Evolutionary conservation across 2,113 vertebrate species (phyloP), one percentile per base, ranked within the genome.

Genomic region (Sceloporus undulatus): DNA sequence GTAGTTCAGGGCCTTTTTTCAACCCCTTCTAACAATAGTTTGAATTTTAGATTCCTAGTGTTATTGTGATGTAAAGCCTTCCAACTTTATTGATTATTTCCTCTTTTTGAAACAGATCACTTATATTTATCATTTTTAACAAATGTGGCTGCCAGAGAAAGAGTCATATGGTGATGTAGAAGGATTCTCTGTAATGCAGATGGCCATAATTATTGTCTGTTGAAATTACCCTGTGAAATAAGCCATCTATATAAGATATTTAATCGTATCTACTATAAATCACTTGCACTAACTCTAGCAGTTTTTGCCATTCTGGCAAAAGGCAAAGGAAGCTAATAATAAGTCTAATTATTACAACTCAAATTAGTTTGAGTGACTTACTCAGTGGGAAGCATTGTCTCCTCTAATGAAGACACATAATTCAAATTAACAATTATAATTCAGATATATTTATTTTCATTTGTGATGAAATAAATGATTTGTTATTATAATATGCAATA

Each of bases 1-100:
- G 94, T 90, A 94, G 95, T 97, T 97, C 95, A 93, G 93, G 92
- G 95, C 94, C 90, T 95, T 94, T 93, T 95, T 97, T 96, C 96
- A 94, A 95, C 90, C 94, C 91, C 93, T 96, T 95, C 93, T 95
- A 96, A 95, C 92, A 95, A 96, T 92, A 95, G 81, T 88, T 96
- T 95, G 93, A 96, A 96, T 95, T 96, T 94, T 90, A 92, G 88
- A 91, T 82, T 93, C 92, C 87, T 96, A 11, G 9, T 38, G 79
- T 85, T 91, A 88, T 92, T 94, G 91, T 93, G 89, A 71, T 76
- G n/a, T 92, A 93, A 93, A 91, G 80, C 91, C 70, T 90, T 92
- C 79, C 95, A 56, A 94, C 80, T 0, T 0, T 78, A 76, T 66
- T 0, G 0, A 68, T 91, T 86, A n/a, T 86, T 90, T 84, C 71